Conservation (phyloP, 2,888 invertebrate genomes). For the Cepaea hortensis region DNA sequence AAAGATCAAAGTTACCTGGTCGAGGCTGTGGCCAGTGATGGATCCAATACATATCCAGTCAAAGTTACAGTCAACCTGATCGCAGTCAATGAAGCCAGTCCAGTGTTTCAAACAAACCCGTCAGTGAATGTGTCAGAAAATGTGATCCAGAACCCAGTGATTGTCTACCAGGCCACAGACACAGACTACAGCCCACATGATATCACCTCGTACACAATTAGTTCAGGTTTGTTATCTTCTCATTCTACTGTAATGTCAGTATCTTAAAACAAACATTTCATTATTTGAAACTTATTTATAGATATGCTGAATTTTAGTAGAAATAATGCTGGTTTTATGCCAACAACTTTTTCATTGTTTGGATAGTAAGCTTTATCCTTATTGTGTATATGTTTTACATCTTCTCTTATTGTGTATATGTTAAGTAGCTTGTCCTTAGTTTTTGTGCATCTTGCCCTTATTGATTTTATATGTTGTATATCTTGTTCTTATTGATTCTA, state of each 20-base stretch:
- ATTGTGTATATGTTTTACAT: too few relatives aligned
- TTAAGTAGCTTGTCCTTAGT: too few relatives aligned
- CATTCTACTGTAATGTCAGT: background rate
- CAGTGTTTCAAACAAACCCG: conserved; percentile 55
- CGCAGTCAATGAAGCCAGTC: conserved; percentile 65
- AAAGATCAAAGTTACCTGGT: conserved; percentile 57
- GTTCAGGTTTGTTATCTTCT: conserved; percentile 49
- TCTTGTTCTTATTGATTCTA: too few relatives aligned
- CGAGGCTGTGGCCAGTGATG: conserved; percentile 58
- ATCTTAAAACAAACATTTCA: too few relatives aligned
- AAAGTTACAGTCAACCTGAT: conserved; percentile 57
- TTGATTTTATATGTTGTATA: too few relatives aligned
- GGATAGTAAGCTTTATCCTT: too few relatives aligned
- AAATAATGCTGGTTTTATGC: too few relatives aligned
- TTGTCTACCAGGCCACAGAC: conserved; percentile 59
- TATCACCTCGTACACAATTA: conserved; percentile 54
- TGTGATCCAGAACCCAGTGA: conserved; percentile 47
- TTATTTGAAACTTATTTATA: too few relatives aligned
- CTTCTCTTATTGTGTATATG: too few relatives aligned
- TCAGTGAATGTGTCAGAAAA: conserved; percentile 54
- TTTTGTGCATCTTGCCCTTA: too few relatives aligned
- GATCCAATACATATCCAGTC: conserved; percentile 53
- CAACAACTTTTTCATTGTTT: too few relatives aligned
- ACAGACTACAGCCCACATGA: conserved; percentile 57
- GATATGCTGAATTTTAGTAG: too few relatives aligned